phyloP scores from a whole-genome alignment of 2,797 vertebrate genomes.

The Florisuga fusca region DNA sequence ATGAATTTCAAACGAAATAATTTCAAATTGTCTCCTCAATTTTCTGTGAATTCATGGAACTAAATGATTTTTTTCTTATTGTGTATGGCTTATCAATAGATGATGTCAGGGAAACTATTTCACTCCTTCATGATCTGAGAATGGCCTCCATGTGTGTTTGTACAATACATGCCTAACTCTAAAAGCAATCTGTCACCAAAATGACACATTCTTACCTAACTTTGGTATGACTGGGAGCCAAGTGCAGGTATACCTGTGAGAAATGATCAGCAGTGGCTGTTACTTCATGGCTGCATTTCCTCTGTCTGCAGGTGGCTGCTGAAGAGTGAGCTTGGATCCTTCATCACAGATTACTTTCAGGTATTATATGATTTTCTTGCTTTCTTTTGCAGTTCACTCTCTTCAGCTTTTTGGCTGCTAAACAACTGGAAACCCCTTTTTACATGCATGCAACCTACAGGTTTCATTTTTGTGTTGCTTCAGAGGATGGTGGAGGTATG shows the following conservation, averaged over 20 bases:
- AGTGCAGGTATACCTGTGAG: not conserved
- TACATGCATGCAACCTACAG: not conserved
- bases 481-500: not conserved
- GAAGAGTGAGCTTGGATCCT: conserved; percentile 95
- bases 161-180: not conserved
- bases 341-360: conserved; percentile 97
- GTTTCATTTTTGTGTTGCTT: not conserved
- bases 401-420: not conserved
- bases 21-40: not conserved
- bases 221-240: not conserved
- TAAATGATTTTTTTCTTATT: not conserved
- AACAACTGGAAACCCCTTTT: not conserved
- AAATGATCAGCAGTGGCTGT: not conserved
- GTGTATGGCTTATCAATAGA: not conserved
- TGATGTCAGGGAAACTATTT: not conserved
- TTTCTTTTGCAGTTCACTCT: not conserved
- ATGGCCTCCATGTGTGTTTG: not conserved
- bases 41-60: not conserved
- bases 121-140: not conserved
- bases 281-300: conserved; percentile 54
- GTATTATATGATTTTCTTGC: conserved; percentile 72
- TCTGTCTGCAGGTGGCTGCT: conserved; percentile 86
- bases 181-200: not conserved
- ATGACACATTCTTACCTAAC: rapidly evolving
- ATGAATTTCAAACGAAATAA: not conserved